Percentiles rank a stretch among this genome's conserved stretches.
phyloP scores from a whole-genome alignment of 2,113 vertebrate genomes.

The Saguinus imperator region DNA sequence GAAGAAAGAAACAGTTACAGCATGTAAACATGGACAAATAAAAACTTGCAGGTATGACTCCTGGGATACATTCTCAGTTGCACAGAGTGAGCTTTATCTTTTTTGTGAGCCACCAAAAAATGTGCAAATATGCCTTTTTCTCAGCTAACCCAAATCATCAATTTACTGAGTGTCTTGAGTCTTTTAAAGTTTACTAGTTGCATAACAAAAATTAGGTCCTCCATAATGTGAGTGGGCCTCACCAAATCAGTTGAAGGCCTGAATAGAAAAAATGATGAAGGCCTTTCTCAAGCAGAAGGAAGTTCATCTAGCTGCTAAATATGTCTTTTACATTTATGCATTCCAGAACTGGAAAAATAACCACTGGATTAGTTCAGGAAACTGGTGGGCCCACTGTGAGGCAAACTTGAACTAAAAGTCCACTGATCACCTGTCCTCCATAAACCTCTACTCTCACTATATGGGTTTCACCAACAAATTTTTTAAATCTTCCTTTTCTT shows the following conservation, averaged over 20 bases:
- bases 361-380: not conserved
- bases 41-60: not conserved
- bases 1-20: not conserved
- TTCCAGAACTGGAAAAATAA: not conserved
- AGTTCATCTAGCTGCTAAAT: not conserved
- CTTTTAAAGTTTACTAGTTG: not conserved
- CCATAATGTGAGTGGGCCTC: not conserved
- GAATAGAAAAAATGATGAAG: not conserved
- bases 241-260: not conserved
- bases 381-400: not conserved
- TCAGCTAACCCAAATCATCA: not conserved
- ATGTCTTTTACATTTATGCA: not conserved
- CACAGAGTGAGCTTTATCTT: not conserved
- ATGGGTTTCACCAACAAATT: not conserved
- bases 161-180: not conserved
- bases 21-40: not conserved
- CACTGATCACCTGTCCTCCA: not conserved
- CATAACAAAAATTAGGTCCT: not conserved
- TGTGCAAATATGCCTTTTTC: not conserved
- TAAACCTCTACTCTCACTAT: not conserved
- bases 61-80: not conserved
- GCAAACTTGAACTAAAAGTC: not conserved
- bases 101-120: not conserved
- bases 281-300: not conserved
- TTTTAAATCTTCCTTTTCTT: not conserved